Base-by-base conservation (phyloP, 2,888 invertebrate species). In the Philereme vetulata region DNA sequence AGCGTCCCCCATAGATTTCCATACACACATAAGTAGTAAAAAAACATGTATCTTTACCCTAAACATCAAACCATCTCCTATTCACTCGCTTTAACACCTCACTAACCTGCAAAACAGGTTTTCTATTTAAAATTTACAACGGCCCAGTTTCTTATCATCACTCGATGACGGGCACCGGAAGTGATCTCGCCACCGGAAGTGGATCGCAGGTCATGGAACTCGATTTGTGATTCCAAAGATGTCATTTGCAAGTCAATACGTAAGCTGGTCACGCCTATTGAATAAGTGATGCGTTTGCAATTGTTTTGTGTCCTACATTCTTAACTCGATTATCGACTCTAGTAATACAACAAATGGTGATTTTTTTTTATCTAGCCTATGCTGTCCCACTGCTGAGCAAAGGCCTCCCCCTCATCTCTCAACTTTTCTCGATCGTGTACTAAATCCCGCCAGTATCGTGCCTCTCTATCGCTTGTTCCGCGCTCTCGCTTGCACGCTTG, bases 141-240 rank as follows among this genome's bases (percentile, higher is more conserved):
- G 75, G 62, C 71, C 81, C 71, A 77, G 70, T 78, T 82, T 70
- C 72, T 78, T 81, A 81, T 80, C 80, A 81, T 80, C 80, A 78
- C 65, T 74, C 75, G 74, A 56, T 60, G 78, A 76, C 71, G 62
- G 71, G 78, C 75, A 75, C 77, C 84, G 88, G 87, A 88, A 86
- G 80, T 80, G 80, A 85, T 86, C 87, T 86, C 82, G 81, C 71
- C 80, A 65, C 76, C 82, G 88, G 88, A 87, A 85, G 78, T 77
- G 71, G 73, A 71, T 77, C 70, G 68, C 77, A 74, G 87, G 88
- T 89, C 90, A 84, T 78, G 81, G 83, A 88, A 86, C 87, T 79
- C 81, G 76, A 76, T 75, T 72, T 70, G 72, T 71, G 71, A 78
- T 78, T 80, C 80, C 77, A 75, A 82, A 85, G 81, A 82, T 81